These are phyloP conservation scores for Ochlodes sylvanus DNA, from an alignment of 2,888 invertebrate genomes.

Conservation along the genomic window DNA sequence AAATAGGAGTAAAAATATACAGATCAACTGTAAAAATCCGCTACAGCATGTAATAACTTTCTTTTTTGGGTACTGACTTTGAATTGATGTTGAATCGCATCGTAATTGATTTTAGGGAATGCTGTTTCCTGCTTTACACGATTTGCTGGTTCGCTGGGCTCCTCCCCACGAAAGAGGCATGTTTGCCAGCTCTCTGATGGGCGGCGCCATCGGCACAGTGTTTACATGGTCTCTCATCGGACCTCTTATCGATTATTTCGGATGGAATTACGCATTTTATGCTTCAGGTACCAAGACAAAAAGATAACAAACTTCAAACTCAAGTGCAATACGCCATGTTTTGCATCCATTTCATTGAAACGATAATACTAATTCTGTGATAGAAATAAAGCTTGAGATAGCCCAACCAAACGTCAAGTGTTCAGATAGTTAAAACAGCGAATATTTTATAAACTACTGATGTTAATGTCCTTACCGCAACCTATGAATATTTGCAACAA, in stretches of 20 bases:
- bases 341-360: neutral
- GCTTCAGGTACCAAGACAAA: slow-evolving; percentile 71
- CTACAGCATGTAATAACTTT: too few relatives aligned
- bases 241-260: slow-evolving; percentile 84
- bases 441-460: too few relatives aligned
- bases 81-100: slow-evolving; percentile 68
- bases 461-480: too few relatives aligned
- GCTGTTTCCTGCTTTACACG: slow-evolving; percentile 87
- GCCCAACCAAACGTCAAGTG: neutral
- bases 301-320: neutral
- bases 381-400: neutral
- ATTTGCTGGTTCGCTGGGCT: slow-evolving; percentile 89
- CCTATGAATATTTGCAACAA: too few relatives aligned
- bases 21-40: too few relatives aligned
- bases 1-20: too few relatives aligned
- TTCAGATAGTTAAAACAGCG: too few relatives aligned
- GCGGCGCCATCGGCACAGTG: slow-evolving; percentile 89
- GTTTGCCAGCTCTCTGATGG: slow-evolving; percentile 87
- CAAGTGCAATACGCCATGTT: neutral
- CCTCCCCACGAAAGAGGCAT: slow-evolving; percentile 90
- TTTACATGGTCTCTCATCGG: slow-evolving; percentile 89
- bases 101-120: slow-evolving; percentile 73
- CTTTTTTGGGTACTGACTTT: too few relatives aligned
- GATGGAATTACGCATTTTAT: slow-evolving; percentile 89
- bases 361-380: neutral